Percentiles rank a stretch among this genome's conserved stretches.
phyloP scores from a whole-genome alignment of 2,113 vertebrate genomes.

The Zosterops hypoxanthus region DNA sequence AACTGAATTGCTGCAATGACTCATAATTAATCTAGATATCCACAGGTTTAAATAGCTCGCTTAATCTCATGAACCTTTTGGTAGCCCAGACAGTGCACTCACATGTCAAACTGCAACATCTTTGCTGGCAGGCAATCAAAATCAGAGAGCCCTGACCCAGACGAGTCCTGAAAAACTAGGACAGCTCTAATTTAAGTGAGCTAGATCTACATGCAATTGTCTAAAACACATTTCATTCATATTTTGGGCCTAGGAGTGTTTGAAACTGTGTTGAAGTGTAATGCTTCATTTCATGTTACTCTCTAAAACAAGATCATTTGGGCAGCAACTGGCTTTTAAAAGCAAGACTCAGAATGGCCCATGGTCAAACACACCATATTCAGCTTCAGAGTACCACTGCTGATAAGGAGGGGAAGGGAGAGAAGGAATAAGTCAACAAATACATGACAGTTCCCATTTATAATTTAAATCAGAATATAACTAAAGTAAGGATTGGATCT shows the following conservation, averaged over 20 bases:
- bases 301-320: neutral
- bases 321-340: neutral
- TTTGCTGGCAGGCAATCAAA: neutral
- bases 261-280: neutral
- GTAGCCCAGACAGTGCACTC: neutral
- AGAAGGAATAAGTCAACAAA: neutral
- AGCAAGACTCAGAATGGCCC: neutral
- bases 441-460: neutral
- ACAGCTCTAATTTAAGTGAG: neutral
- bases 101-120: neutral
- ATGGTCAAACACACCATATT: accelerated
- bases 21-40: neutral
- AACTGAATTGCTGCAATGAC: neutral
- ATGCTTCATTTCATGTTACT: neutral
- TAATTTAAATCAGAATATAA: neutral
- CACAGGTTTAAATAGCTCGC: neutral
- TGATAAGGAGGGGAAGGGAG: neutral
- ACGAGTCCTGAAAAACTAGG: neutral
- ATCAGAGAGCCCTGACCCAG: neutral
- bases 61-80: neutral
- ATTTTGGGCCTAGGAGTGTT: neutral
- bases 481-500: neutral
- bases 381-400: neutral
- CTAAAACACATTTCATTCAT: neutral
- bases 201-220: neutral